Evolutionary conservation across 1,140 invertebrate species (phyloP).

Genomic region (Leptopilina boulardi): DNA sequence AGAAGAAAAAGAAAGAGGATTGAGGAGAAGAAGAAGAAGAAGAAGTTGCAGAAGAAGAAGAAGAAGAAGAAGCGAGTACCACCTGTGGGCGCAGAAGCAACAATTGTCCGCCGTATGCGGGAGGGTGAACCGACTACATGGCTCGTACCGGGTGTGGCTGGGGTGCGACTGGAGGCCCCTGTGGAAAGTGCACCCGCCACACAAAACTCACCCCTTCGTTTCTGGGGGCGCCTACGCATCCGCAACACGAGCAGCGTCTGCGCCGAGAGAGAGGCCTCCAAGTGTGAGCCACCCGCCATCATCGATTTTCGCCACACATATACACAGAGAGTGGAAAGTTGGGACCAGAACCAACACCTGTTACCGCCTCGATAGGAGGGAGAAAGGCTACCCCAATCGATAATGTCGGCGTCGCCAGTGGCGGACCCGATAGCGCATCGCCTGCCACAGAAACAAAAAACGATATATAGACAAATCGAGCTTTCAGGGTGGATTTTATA

Average conservation of each 20-base stretch:
- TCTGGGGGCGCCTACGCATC: constrained; percentile 53
- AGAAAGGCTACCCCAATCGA: constrained; percentile 55
- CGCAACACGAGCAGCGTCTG: constrained; percentile 63
- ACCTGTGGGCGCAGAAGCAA: constrained; percentile 77
- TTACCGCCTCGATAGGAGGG: constrained; percentile 59
- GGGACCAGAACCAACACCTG: constrained; percentile 67
- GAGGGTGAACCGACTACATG: constrained; percentile 75
- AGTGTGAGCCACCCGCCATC: constrained; percentile 43
- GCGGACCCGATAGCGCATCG: constrained; percentile 51
- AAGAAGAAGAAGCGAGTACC: constrained; percentile 69
- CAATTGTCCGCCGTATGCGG: constrained; percentile 76
- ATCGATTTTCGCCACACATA: constrained; percentile 62
- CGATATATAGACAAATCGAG: background rate
- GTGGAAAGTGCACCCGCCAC: constrained; percentile 52
- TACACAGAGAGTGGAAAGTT: constrained; percentile 50
- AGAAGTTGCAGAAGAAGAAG: constrained; percentile 57
- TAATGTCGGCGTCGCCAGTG: constrained; percentile 57
- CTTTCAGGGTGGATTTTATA: no score
- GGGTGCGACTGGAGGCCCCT: constrained; percentile 70
- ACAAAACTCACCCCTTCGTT: constrained; percentile 57
- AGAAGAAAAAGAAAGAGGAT: constrained; percentile 38
- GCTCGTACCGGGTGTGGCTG: constrained; percentile 76
- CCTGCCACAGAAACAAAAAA: background rate
- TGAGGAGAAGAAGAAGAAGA: constrained; percentile 32
- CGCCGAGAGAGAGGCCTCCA: constrained; percentile 47